Conservation (phyloP, 2,888 invertebrate genomes). For the Pterostichus niger region DNA sequence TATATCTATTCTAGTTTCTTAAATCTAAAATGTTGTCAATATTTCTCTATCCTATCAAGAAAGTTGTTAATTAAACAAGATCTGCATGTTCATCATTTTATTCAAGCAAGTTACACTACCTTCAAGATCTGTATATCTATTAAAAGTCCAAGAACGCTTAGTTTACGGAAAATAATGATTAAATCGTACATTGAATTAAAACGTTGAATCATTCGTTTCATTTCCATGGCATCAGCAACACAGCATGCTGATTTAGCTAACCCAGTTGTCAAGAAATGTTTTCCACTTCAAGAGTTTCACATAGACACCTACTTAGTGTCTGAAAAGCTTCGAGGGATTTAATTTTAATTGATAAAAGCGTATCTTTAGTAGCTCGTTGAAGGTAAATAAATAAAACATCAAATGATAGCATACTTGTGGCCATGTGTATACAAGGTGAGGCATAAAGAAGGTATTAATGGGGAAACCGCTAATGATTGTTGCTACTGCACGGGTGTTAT, state of each 20-base stretch:
- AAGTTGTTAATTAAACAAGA: too few relatives aligned
- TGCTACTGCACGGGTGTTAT: slow-evolving; percentile 72
- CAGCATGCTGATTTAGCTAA: slow-evolving; percentile 38
- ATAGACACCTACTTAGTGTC: slow-evolving; percentile 19
- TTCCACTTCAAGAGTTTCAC: slow-evolving; percentile 22
- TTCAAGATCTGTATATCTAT: too few relatives aligned
- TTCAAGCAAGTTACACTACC: too few relatives aligned
- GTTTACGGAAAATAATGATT: slow-evolving; percentile 49
- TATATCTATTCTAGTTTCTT: too few relatives aligned
- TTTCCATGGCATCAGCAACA: not conserved
- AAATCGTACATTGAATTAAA: slow-evolving; percentile 40
- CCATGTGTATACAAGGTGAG: slow-evolving; percentile 45
- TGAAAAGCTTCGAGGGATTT: slow-evolving; percentile 31
- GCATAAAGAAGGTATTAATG: slow-evolving; percentile 66
- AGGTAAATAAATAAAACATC: slow-evolving; percentile 37
- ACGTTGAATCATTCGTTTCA: slow-evolving; percentile 9
- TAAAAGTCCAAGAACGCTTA: slow-evolving; percentile 31
- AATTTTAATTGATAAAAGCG: slow-evolving; percentile 36
- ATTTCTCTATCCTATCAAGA: too few relatives aligned
- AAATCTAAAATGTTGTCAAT: too few relatives aligned
- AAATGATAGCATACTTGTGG: slow-evolving; percentile 21
- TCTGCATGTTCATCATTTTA: too few relatives aligned
- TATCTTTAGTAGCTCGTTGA: slow-evolving; percentile 17
- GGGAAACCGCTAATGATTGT: slow-evolving; percentile 73
- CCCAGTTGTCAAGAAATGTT: slow-evolving; percentile 30